Base-by-base conservation (phyloP, 2,113 vertebrate species). In the Lepisosteus oculatus region DNA sequence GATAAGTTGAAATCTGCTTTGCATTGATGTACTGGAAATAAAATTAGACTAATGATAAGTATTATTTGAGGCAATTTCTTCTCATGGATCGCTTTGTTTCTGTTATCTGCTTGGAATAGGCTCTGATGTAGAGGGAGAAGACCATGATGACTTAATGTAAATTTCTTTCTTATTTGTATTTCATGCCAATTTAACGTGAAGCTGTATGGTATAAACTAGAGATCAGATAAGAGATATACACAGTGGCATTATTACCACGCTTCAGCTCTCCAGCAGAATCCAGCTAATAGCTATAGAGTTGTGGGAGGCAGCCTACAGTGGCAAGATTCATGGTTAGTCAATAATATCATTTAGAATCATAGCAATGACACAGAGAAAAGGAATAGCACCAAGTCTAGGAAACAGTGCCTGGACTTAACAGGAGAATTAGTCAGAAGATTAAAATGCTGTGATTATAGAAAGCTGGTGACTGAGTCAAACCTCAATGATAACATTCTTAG, bases 221-320 rank as follows among this genome's bases (percentile, higher is more conserved):
- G 74, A 14, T 59, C 64, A 55, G 57, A 76, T 69, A 17, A 77
- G 73, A 72, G 65, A 71, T 43, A 51, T 54, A 29, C 29, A 29
- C 29, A 29, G 29, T 29, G 74, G 68, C 70, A 78, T 78, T 78
- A 76, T 79, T 78, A 74, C 79, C 75, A 55, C 17, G 67, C 70
- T 61, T 42, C 42, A 51, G 76, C 63, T 57, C 51, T n/a, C 64
- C 65, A 65, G 55, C 54, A 45, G 17, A 63, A 64, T 61, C 6
- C 43, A 29, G 56, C 69, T 68, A 67, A 71, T 69, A 65, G 66
- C 68, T 45, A 43, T 45, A 13, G 43, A 11, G 29, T 17, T 15
- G 55, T 15, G 72, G n/a, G 45, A 68, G 56, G 47, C 47, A 51
- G 47, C 9, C 47, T 51, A 51, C 9, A 51, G 47, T 51, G 47